phyloP scores from a whole-genome alignment of 2,888 invertebrate genomes.

The Actias luna region DNA sequence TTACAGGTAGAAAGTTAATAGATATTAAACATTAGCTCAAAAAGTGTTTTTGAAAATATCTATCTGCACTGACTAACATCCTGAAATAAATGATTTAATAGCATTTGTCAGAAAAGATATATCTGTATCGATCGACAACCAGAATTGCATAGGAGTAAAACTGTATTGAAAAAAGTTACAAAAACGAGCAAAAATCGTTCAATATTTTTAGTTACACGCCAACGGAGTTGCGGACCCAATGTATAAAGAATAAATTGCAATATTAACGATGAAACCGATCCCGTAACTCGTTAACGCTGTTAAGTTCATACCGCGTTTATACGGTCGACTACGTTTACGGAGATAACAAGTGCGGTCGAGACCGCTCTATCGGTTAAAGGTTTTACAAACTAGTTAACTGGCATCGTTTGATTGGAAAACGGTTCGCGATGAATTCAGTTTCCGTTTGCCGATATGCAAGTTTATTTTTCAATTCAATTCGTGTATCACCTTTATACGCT shows the following conservation, averaged over 20 bases:
- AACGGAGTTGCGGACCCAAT: too few relatives aligned
- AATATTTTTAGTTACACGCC: too few relatives aligned
- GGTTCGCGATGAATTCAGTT: neutral
- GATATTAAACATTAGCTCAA: too few relatives aligned
- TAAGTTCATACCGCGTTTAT: neutral
- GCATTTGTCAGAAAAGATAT: too few relatives aligned
- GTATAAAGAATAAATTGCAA: neutral
- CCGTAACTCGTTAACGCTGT: constrained; percentile 1
- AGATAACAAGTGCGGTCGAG: constrained; percentile 1
- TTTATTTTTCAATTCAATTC: neutral
- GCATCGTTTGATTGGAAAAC: constrained; percentile 2
- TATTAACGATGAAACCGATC: neutral
- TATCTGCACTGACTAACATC: too few relatives aligned
- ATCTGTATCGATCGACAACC: too few relatives aligned
- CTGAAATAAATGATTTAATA: too few relatives aligned
- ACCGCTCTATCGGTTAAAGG: neutral
- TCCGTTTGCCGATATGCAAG: neutral
- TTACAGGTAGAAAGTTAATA: too few relatives aligned
- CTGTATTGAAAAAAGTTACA: too few relatives aligned
- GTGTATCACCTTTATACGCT: neutral
- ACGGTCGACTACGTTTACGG: neutral
- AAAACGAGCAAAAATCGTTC: too few relatives aligned
- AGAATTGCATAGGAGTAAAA: too few relatives aligned
- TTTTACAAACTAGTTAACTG: neutral
- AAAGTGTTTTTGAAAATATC: too few relatives aligned